These are phyloP conservation scores for Drosophila tripunctata DNA, from an alignment of 2,888 invertebrate genomes.

Conservation along the genomic window DNA sequence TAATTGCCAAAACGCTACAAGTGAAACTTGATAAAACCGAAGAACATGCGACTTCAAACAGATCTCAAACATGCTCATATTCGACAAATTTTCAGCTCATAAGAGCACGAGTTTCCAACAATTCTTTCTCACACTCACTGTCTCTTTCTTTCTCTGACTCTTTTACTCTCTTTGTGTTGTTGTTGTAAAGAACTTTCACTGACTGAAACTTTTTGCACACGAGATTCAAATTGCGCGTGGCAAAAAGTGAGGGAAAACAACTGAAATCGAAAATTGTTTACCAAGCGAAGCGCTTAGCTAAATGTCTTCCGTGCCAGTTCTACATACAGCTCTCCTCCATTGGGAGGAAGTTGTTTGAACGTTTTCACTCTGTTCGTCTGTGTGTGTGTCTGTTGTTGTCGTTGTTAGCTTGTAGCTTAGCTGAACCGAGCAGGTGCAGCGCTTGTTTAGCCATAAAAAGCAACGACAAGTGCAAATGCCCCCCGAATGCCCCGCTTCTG, in stretches of 20 bases:
- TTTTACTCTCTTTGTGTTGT: background rate
- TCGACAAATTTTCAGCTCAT: slow-evolving; percentile 40
- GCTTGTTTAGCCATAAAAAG: slow-evolving; percentile 67
- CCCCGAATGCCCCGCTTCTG: no score
- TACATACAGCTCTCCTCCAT: slow-evolving; percentile 42
- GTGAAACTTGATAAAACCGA: slow-evolving; percentile 36
- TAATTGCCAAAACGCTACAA: slow-evolving; percentile 34
- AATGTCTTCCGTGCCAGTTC: slow-evolving; percentile 77
- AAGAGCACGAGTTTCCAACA: background rate
- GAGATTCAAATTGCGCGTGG: slow-evolving; percentile 52
- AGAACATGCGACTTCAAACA: slow-evolving; percentile 26
- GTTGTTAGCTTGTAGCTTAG: slow-evolving; percentile 28
- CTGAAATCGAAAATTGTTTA: slow-evolving; percentile 78
- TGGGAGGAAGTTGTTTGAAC: slow-evolving; percentile 64
- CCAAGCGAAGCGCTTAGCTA: slow-evolving; percentile 78
- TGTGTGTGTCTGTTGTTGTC: slow-evolving; percentile 7
- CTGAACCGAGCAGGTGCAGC: slow-evolving; percentile 63
- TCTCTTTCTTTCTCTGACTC: slow-evolving; percentile 5
- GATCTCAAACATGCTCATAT: slow-evolving; percentile 20
- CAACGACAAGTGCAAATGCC: slow-evolving; percentile 68
- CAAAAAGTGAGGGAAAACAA: slow-evolving; percentile 15
- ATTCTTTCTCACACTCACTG: background rate
- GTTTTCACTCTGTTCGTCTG: background rate
- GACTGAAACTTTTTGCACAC: slow-evolving; percentile 61
- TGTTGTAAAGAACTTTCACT: slow-evolving; percentile 55